These are phyloP conservation scores for Oreochromis mossambicus DNA, from an alignment of 2,797 vertebrate genomes.

Conservation along the genomic window DNA sequence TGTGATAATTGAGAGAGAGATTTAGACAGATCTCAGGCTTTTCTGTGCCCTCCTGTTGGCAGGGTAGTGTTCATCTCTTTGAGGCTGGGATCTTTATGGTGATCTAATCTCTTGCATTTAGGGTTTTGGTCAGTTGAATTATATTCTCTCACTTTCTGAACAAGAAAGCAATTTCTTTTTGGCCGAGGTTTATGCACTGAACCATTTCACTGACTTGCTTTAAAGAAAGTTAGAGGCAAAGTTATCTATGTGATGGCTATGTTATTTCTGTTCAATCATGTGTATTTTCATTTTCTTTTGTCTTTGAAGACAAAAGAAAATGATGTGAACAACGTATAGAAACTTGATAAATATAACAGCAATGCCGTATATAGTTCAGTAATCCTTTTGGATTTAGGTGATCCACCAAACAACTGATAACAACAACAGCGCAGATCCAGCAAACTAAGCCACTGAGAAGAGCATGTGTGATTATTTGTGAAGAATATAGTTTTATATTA, in stretches of 20 bases:
- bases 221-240: conserved; percentile 24
- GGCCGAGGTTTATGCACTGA: conserved; percentile 37
- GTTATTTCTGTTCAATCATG: not conserved
- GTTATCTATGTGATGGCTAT: conserved; percentile 9
- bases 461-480: not conserved
- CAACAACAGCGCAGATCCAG: not conserved
- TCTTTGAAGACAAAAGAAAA: not conserved
- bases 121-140: conserved; percentile 52
- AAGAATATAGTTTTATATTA: not conserved
- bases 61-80: conserved; percentile 38
- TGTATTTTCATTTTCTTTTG: not conserved
- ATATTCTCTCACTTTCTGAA: conserved; percentile 51
- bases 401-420: not conserved
- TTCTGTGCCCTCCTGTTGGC: conserved; percentile 28
- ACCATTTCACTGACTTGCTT: conserved; percentile 22
- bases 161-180: conserved; percentile 51
- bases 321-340: not conserved
- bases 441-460: not conserved
- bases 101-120: conserved; percentile 52
- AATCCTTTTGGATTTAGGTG: not conserved
- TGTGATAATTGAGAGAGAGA: conserved; percentile 34
- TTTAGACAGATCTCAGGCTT: conserved; percentile 40
- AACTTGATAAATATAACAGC: not conserved
- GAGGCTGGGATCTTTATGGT: conserved; percentile 27
- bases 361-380: not conserved